Conservation (phyloP, 2,888 invertebrate species). For the Ecliptopera silaceata region DNA sequence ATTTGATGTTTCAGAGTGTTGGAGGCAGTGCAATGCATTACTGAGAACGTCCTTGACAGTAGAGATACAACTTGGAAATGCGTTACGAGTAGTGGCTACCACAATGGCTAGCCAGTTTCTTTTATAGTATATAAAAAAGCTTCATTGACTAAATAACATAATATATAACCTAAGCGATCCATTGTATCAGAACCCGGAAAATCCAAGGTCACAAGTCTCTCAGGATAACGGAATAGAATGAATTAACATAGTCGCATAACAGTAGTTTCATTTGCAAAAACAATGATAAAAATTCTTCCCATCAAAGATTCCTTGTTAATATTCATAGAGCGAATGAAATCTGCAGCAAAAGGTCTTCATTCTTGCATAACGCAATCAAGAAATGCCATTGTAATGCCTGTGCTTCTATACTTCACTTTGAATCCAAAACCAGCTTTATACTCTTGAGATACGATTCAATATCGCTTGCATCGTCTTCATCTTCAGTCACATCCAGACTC, state of each 20-base stretch:
- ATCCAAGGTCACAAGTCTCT: background rate
- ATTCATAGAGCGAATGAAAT: constrained; percentile 32
- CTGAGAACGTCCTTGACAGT: no score
- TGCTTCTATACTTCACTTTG: background rate
- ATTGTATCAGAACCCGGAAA: no score
- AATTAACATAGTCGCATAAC: background rate
- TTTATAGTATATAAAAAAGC: no score
- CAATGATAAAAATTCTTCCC: background rate
- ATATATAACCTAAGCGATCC: no score
- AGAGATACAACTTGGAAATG: no score
- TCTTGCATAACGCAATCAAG: constrained; percentile 37
- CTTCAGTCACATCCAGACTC: background rate
- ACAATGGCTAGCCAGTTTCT: no score
- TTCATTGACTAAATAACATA: no score
- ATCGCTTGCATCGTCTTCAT: background rate
- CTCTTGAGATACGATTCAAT: background rate
- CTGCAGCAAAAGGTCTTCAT: constrained; percentile 30
- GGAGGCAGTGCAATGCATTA: no score
- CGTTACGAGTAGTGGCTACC: no score
- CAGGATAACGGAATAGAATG: background rate
- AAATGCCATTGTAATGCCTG: constrained; percentile 26
- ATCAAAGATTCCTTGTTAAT: constrained; percentile 24
- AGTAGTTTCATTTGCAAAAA: background rate
- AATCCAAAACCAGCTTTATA: constrained; percentile 5
- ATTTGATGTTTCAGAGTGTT: no score